Conservation (phyloP, 2,113 vertebrate species). For the Hylia prasina region DNA sequence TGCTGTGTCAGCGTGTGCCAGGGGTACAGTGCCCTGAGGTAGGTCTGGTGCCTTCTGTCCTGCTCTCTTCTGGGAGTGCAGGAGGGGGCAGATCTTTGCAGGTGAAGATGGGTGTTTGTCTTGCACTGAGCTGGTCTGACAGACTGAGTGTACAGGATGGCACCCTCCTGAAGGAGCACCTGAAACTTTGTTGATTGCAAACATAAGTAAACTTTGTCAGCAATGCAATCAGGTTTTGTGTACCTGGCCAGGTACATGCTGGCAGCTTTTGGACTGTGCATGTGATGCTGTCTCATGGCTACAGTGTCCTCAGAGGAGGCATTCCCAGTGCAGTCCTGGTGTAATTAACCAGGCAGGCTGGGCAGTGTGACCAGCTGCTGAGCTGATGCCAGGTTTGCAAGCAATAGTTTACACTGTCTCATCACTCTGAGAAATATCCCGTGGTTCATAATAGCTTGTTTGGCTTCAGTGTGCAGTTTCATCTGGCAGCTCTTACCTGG, state of each 20-base stretch:
- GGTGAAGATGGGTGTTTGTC: not conserved
- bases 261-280: not conserved
- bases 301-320: not conserved
- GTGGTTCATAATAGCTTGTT: not conserved
- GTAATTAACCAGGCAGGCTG: not conserved
- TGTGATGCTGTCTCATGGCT: not conserved
- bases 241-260: not conserved
- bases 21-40: conserved; percentile 95
- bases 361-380: not conserved
- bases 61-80: not conserved
- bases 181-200: not conserved
- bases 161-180: not conserved
- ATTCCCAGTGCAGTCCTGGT: not conserved
- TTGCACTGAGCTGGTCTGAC: not conserved
- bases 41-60: not conserved
- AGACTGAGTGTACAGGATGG: not conserved
- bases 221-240: not conserved
- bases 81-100: not conserved
- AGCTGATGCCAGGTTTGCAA: not conserved
- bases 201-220: not conserved
- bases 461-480: not conserved
- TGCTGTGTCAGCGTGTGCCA: conserved; percentile 96
- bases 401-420: not conserved
- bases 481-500: not conserved
- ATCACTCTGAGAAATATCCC: not conserved